Percentiles rank a stretch among this genome's conserved stretches.
Conservation (phyloP, 2,113 vertebrate genomes). For the Herpailurus yagouaroundi region DNA sequence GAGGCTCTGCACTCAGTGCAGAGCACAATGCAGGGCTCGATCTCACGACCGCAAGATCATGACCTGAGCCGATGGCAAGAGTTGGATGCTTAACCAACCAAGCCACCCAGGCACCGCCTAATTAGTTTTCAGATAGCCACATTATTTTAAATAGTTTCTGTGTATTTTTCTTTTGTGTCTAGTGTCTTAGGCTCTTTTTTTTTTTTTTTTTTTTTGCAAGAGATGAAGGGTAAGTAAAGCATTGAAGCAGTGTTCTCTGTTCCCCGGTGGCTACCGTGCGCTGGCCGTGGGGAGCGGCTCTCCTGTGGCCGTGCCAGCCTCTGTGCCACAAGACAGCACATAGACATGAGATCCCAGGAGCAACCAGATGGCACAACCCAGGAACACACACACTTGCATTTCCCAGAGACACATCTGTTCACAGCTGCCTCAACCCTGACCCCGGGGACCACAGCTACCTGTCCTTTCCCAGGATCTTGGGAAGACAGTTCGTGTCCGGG, state of each 20-base stretch:
- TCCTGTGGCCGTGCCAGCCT: no score
- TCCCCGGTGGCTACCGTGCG: fast-evolving
- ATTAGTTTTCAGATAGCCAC: background rate
- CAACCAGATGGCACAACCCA: no score
- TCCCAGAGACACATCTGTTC: background rate
- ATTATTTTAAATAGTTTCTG: background rate
- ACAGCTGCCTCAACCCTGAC: fast-evolving
- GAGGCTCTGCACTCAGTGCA: no score
- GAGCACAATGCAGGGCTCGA: no score
- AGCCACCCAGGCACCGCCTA: background rate
- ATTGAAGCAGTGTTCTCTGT: fast-evolving
- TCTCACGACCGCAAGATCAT: no score
- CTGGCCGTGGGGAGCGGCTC: background rate
- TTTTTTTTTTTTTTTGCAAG: background rate
- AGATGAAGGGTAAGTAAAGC: background rate
- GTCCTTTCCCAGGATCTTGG: background rate
- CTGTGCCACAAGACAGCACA: background rate
- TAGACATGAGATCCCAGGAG: background rate
- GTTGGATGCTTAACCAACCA: no score
- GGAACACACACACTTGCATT: fast-evolving
- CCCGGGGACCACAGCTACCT: background rate
- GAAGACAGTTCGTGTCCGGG: fast-evolving
- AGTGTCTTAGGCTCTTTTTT: background rate
- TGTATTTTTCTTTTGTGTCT: background rate
- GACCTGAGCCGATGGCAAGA: no score